Conservation (phyloP, 1,140 invertebrate species). For the Chironomus tepperi region DNA sequence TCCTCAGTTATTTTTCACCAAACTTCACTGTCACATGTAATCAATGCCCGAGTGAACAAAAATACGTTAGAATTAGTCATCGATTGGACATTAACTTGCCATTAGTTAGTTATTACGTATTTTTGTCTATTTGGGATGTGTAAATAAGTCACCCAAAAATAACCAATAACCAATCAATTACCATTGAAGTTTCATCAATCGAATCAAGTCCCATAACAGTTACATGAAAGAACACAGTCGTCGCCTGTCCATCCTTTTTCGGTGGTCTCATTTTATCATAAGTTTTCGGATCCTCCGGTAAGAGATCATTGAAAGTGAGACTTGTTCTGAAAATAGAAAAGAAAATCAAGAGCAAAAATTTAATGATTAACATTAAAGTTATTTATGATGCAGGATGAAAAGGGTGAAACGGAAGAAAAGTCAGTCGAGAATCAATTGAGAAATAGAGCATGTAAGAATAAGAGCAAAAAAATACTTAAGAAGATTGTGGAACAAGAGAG, state of each 20-base stretch:
- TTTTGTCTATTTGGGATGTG: slow-evolving; percentile 18
- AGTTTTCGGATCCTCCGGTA: slow-evolving; percentile 73
- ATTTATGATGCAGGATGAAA: background rate
- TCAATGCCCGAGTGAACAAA: too few species aligned
- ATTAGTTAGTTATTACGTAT: too few species aligned
- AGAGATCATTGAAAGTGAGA: slow-evolving; percentile 68
- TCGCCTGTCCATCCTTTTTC: slow-evolving; percentile 76
- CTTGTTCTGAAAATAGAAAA: slow-evolving; percentile 52
- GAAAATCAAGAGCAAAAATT: background rate
- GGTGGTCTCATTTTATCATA: slow-evolving; percentile 88
- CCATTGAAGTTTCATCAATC: slow-evolving; percentile 88
- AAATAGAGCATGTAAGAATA: background rate
- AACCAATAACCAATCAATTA: slow-evolving; percentile 34
- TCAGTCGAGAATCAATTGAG: background rate
- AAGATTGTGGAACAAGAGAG: background rate
- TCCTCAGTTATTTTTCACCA: too few species aligned
- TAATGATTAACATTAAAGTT: background rate
- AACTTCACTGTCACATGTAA: too few species aligned
- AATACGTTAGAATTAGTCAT: too few species aligned
- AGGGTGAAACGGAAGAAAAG: background rate
- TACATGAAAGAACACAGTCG: slow-evolving; percentile 81
- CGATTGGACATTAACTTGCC: too few species aligned
- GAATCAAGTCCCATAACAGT: slow-evolving; percentile 89
- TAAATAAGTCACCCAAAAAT: background rate
- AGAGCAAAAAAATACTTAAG: background rate